Conservation (phyloP, 2,888 invertebrate species). For the Lasioglossum vierecki region DNA sequence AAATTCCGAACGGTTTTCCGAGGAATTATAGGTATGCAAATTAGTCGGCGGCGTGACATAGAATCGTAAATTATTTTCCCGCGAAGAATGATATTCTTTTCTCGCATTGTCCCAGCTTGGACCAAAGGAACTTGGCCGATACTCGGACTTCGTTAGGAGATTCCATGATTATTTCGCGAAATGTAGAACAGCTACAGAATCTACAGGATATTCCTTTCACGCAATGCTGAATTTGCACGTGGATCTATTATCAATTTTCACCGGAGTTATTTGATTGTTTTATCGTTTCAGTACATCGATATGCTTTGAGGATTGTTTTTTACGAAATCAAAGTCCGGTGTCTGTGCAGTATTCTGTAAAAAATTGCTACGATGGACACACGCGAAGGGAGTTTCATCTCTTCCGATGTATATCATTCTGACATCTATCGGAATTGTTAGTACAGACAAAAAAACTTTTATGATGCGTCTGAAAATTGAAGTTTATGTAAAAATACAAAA, state of each 20-base stretch:
- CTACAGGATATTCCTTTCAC: background rate
- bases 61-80: constrained; percentile 9
- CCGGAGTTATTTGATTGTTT: background rate
- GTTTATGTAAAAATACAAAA: background rate
- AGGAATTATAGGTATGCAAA: constrained; percentile 27
- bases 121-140: background rate
- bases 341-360: background rate
- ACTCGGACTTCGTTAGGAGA: background rate
- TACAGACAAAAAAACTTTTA: background rate
- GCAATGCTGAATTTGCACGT: background rate
- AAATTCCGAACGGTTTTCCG: background rate
- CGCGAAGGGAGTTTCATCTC: background rate
- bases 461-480: background rate
- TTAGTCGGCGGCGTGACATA: background rate
- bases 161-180: background rate
- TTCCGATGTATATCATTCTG: background rate
- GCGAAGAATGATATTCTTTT: constrained; percentile 7
- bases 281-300: background rate
- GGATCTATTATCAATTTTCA: background rate
- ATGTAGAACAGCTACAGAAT: background rate
- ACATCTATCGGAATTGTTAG: background rate
- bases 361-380: background rate
- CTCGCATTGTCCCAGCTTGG: background rate
- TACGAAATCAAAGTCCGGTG: background rate
- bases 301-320: background rate